A percentile compares a stretch with the other conserved stretches of the same genome.
These are phyloP conservation scores for Amazonetta brasiliensis DNA, from an alignment of 2,797 vertebrate species.

Conservation along the genomic window DNA sequence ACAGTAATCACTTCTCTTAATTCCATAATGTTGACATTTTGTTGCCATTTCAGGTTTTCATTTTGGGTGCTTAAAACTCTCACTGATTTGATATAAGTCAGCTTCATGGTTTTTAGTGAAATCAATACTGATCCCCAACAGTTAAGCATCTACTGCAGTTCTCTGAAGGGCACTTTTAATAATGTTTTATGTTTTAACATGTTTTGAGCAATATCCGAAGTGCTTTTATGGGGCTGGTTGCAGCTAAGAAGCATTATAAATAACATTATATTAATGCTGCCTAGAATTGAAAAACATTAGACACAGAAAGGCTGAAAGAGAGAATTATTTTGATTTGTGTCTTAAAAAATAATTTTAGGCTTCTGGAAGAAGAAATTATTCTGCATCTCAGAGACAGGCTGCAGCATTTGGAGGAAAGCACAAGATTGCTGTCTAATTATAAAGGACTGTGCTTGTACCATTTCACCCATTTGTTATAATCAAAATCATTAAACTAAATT, in stretches of 20 bases:
- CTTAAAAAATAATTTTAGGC: slow-evolving; percentile 7
- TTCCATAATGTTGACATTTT: background rate
- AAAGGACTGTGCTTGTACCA: background rate
- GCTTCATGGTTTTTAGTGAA: background rate
- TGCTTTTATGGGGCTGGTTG: background rate
- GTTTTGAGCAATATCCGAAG: background rate
- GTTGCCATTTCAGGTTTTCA: background rate
- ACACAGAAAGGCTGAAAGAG: background rate
- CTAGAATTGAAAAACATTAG: background rate
- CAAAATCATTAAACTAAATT: slow-evolving; percentile 9
- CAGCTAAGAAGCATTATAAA: background rate
- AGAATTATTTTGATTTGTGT: slow-evolving; percentile 29
- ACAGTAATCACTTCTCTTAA: background rate
- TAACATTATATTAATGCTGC: background rate
- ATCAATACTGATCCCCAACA: background rate
- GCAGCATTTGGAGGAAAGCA: background rate
- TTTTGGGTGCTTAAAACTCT: background rate
- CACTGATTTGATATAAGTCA: background rate
- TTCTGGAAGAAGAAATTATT: slow-evolving; percentile 14
- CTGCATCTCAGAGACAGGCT: background rate
- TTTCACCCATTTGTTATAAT: background rate
- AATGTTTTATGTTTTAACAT: background rate
- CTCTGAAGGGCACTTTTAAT: background rate
- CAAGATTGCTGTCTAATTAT: background rate
- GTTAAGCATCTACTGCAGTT: background rate